phyloP scores from a whole-genome alignment of 2,113 vertebrate genomes.

The Lycaon pictus region DNA sequence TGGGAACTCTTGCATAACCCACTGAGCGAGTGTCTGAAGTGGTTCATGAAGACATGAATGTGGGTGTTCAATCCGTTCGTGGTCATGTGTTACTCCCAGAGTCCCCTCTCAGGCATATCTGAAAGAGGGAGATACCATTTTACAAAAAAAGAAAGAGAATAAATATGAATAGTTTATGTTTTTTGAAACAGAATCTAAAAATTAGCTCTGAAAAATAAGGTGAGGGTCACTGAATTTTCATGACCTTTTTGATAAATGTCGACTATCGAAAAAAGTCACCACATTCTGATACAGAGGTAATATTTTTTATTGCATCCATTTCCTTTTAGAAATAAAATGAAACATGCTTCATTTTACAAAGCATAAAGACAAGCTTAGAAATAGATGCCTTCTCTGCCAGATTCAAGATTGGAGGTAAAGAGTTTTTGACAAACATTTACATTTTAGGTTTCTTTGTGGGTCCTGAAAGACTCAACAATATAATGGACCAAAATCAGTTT shows the following conservation, averaged over 20 bases:
- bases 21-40: neutral
- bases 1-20: neutral
- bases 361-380: neutral
- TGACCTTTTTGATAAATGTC: neutral
- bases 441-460: slow-evolving; percentile 45
- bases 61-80: neutral
- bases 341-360: slow-evolving; percentile 31
- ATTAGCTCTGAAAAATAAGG: slow-evolving; percentile 28
- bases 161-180: neutral
- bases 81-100: neutral
- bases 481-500: neutral
- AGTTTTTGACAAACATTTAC: neutral
- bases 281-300: neutral
- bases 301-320: slow-evolving; percentile 51
- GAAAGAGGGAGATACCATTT: neutral
- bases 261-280: neutral
- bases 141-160: neutral
- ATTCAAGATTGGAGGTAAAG: neutral
- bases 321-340: slow-evolving; percentile 60
- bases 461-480: neutral
- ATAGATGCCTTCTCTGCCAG: neutral
- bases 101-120: neutral
- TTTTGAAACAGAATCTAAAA: slow-evolving; percentile 25
- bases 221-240: slow-evolving; percentile 14
- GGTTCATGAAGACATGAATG: neutral